Evolutionary conservation across 2,797 vertebrate genomes (phyloP).

Genomic region (Sciurus vulgaris): DNA sequence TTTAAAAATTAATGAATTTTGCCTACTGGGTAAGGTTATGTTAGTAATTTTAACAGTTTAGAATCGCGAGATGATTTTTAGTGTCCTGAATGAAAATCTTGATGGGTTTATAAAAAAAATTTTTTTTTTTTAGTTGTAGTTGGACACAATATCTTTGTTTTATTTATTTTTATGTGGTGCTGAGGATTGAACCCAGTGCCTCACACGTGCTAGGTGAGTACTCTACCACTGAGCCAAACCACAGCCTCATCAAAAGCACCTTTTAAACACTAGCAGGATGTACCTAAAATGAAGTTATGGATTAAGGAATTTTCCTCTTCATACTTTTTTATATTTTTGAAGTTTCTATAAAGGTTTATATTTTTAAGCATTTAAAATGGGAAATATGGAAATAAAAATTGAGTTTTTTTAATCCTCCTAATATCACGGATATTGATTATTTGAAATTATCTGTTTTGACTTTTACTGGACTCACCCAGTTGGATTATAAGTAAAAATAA

Average conservation of each 20-base stretch:
- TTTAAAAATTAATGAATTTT: constrained; percentile 57
- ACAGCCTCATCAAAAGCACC: neutral
- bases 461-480: neutral
- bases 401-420: neutral
- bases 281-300: neutral
- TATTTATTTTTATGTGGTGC: too few species aligned
- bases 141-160: too few species aligned
- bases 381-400: constrained; percentile 2
- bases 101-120: neutral
- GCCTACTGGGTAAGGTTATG: neutral
- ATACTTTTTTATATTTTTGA: constrained; percentile 38
- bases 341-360: constrained; percentile 36
- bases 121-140: too few species aligned
- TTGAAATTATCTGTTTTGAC: neutral
- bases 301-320: neutral
- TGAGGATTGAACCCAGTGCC: too few species aligned
- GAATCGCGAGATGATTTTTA: neutral
- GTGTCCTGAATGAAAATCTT: constrained; percentile 47
- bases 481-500: neutral
- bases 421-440: constrained; percentile 4
- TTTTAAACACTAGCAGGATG: constrained; percentile 24
- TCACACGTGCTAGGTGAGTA: too few species aligned
- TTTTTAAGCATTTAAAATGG: constrained; percentile 51
- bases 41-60: constrained; percentile 53
- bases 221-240: too few species aligned